These are phyloP conservation scores for Onthophagus sagittarius DNA, from an alignment of 2,888 invertebrate species.

Conservation along the genomic window DNA sequence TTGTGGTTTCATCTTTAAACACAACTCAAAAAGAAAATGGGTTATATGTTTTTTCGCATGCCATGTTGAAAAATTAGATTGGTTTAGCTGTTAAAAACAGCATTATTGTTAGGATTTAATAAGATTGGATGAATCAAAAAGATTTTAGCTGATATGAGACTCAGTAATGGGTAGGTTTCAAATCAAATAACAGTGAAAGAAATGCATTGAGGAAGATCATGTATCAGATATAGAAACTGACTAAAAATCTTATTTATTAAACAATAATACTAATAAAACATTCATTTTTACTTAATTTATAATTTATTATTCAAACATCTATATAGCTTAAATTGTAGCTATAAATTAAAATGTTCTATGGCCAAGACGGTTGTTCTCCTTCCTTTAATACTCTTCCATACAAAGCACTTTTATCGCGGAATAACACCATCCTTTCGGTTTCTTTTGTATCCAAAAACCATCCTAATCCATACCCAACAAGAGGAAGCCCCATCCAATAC, in stretches of 20 bases:
- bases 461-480: slow-evolving; percentile 59
- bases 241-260: slow-evolving; percentile 16
- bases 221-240: slow-evolving; percentile 31
- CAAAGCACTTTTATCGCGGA: slow-evolving; percentile 75
- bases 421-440: slow-evolving; percentile 66
- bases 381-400: slow-evolving; percentile 64
- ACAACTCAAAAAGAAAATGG: too few species aligned
- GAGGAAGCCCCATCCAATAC: slow-evolving; percentile 52
- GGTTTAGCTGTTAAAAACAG: too few species aligned
- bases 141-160: too few species aligned
- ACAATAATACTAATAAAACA: neutral
- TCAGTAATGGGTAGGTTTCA: too few species aligned
- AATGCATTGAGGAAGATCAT: too few species aligned
- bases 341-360: slow-evolving; percentile 36
- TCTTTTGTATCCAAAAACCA: slow-evolving; percentile 64
- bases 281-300: neutral
- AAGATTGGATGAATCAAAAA: too few species aligned
- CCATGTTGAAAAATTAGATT: too few species aligned
- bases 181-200: too few species aligned
- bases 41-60: too few species aligned
- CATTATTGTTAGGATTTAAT: too few species aligned
- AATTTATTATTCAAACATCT: slow-evolving; percentile 11
- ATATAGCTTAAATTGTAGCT: slow-evolving; percentile 8
- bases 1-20: too few species aligned
- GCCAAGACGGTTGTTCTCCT: slow-evolving; percentile 73